These are phyloP conservation scores for Tylochromis polylepis DNA, from an alignment of 2,113 vertebrate genomes.

Conservation along the genomic window DNA sequence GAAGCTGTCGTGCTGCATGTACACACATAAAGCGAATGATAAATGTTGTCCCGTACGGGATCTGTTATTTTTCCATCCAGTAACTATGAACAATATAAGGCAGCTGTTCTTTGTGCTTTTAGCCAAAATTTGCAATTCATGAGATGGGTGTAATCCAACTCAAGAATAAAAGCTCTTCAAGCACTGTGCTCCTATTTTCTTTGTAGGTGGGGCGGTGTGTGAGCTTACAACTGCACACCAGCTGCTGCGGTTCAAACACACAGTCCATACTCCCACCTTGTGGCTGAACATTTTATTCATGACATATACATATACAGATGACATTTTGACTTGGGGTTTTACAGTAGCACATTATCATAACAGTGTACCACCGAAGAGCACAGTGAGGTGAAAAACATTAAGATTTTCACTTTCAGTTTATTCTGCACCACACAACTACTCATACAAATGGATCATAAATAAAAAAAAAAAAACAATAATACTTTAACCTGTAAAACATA, in stretches of 20 bases:
- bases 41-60: neutral
- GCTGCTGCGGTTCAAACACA: constrained; percentile 4
- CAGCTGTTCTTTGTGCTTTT: constrained; percentile 21
- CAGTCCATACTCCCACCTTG: constrained; percentile 19
- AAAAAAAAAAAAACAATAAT: neutral
- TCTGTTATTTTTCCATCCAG: neutral
- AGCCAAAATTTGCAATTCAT: constrained; percentile 48
- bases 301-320: neutral
- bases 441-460: neutral
- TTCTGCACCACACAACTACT: neutral
- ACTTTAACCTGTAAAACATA: neutral
- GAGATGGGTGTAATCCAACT: constrained; percentile 9
- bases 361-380: neutral
- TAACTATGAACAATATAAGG: neutral
- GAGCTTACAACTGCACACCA: neutral
- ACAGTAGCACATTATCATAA: neutral
- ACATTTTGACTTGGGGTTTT: neutral
- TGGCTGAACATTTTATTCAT: constrained; percentile 1
- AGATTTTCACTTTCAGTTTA: neutral
- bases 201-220: neutral
- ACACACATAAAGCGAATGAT: neutral
- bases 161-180: constrained; percentile 11
- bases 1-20: neutral
- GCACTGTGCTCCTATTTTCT: neutral
- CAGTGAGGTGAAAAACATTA: neutral